Evolutionary conservation across 30 jellyfish, hydroid and myxozoan genomes (phyloP).

Genomic region (Aurelia sp.): DNA sequence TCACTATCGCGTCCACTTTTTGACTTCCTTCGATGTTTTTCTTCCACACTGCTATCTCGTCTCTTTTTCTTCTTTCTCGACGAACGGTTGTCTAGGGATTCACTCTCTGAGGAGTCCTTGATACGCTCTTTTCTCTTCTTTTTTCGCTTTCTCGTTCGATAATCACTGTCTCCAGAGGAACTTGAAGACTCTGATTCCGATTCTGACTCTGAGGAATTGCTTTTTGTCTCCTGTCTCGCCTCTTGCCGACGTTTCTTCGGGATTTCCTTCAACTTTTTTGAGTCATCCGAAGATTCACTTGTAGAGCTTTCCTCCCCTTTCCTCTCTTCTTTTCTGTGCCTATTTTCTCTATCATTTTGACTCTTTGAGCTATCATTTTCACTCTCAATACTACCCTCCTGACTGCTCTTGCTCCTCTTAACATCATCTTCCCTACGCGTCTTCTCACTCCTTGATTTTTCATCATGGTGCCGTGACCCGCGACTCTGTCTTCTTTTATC

Average conservation of each 20-base stretch:
- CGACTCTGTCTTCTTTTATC: not conserved
- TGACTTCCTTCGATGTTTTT: constrained; percentile 17
- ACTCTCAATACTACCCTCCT: constrained; percentile 10
- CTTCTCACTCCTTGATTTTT: not conserved
- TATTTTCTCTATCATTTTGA: not conserved
- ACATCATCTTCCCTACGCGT: not conserved
- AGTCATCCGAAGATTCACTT: too few relatives aligned
- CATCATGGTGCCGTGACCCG: not conserved
- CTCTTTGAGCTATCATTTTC: not conserved
- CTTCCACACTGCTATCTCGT: not conserved
- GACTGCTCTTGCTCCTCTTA: not conserved
- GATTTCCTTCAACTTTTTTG: too few relatives aligned
- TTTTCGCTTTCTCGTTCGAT: too few relatives aligned
- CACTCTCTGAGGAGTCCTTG: too few relatives aligned
- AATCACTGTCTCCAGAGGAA: constrained; percentile 29
- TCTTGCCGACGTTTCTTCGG: too few relatives aligned
- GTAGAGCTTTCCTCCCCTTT: too few relatives aligned
- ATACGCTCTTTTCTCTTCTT: too few relatives aligned
- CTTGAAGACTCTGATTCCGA: not conserved
- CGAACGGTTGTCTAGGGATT: not conserved
- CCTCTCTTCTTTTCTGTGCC: not conserved
- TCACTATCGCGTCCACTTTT: constrained; percentile 14
- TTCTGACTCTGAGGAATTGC: not conserved
- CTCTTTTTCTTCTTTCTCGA: constrained; percentile 7
- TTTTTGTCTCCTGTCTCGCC: not conserved